Conservation (phyloP, 2,797 vertebrate genomes). For the Etheostoma perlongum region DNA sequence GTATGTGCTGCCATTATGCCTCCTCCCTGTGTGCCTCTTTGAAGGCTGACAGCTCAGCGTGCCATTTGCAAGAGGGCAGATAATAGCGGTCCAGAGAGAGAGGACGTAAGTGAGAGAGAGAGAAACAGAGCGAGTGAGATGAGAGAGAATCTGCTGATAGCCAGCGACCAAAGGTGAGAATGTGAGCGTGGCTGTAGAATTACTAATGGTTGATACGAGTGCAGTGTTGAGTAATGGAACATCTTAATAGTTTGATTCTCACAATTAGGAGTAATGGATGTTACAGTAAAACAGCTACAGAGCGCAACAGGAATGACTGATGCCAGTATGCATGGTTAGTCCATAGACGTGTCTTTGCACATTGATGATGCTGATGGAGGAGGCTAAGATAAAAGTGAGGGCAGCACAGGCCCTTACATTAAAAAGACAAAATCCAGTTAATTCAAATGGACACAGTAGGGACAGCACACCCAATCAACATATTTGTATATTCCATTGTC, state of each 20-base stretch:
- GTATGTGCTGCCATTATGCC: slow-evolving; percentile 43
- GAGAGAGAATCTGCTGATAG: slow-evolving; percentile 29
- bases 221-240: slow-evolving; percentile 63
- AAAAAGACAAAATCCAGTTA: not conserved
- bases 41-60: slow-evolving; percentile 66
- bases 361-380: slow-evolving; percentile 62
- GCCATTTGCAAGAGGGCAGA: slow-evolving; percentile 65
- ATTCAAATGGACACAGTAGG: not conserved
- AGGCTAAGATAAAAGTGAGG: slow-evolving; percentile 48
- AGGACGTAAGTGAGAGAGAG: slow-evolving; percentile 11
- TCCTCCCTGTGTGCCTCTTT: slow-evolving; percentile 56
- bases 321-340: slow-evolving; percentile 58
- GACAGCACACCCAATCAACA: not conserved
- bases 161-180: slow-evolving; percentile 53
- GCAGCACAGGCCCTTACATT: not conserved
- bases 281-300: slow-evolving; percentile 55
- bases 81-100: slow-evolving; percentile 47
- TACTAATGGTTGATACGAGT: slow-evolving; percentile 58
- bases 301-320: slow-evolving; percentile 56
- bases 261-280: slow-evolving; percentile 71
- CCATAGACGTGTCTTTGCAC: slow-evolving; percentile 44
- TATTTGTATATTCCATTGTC: not conserved
- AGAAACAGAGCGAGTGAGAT: not conserved
- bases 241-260: slow-evolving; percentile 63
- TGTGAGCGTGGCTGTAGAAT: slow-evolving; percentile 41